A percentile compares a stretch with the other conserved stretches of the same genome.
Conservation (phyloP, 1,140 invertebrate species). For the Campodea augens region DNA sequence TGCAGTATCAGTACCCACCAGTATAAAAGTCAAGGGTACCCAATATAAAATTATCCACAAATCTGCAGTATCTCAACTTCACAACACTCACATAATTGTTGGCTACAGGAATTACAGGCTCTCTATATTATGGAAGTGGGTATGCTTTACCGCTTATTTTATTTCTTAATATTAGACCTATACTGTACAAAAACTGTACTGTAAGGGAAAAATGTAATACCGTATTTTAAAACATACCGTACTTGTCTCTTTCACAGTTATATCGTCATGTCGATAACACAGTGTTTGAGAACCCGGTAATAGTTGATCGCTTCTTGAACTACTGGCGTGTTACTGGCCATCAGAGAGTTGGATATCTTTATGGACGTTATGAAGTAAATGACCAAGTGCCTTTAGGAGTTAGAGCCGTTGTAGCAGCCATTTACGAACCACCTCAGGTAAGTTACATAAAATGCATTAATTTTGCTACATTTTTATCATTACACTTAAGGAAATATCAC, state of each 20-base stretch:
- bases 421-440: conserved; percentile 95
- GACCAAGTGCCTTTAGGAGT: conserved; percentile 89
- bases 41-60: too few relatives aligned
- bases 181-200: background rate
- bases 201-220: background rate
- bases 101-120: too few relatives aligned
- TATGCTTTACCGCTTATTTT: background rate
- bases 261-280: conserved; percentile 98
- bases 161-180: background rate
- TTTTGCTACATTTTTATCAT: conserved; percentile 4
- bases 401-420: conserved; percentile 76
- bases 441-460: conserved; percentile 6
- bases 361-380: conserved; percentile 82
- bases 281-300: conserved; percentile 84
- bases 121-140: background rate
- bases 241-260: conserved; percentile 31
- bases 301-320: conserved; percentile 89
- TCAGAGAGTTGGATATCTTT: conserved; percentile 85
- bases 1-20: too few relatives aligned
- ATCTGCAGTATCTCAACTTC: too few relatives aligned
- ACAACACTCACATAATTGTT: too few relatives aligned
- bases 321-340: conserved; percentile 90
- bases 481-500: too few relatives aligned
- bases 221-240: background rate
- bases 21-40: too few relatives aligned